Base-by-base conservation (phyloP, 2,888 invertebrate species). In the Drosophila parthenogenetica region DNA sequence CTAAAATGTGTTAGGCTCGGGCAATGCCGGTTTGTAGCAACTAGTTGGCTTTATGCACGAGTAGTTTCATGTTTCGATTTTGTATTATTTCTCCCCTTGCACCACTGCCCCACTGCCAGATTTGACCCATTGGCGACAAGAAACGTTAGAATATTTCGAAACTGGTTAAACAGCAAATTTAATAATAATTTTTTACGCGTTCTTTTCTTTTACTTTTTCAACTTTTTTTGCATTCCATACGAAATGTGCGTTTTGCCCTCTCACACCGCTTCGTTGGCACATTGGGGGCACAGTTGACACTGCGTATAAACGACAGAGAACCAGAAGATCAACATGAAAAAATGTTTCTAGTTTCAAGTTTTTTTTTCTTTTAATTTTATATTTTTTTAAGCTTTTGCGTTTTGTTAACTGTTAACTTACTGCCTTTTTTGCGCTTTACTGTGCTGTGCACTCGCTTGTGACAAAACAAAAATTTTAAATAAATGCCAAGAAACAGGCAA, bases 371-470 rank as follows among this genome's bases (percentile, higher is more conserved):
- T 35, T 35, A 2, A 10, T 67, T n/a, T n/a, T n/a, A n/a, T n/a
- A n/a, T n/a, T 57, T 54, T 51, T 63, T 40, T 17, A 43, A 50
- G 59, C 59, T 22, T 60, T 72, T 60, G 69, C 66, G 45, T 66
- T 73, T 72, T 73, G 73, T 57, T 66, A 61, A 74, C 54, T 69
- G 75, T 70, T 73, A 74, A 63, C 63, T 58, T 64, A 53, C 39
- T 64, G 45, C n/a, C 29, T 45, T 35, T 53, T 22, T 22, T 19
- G 39, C 11, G 19, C 40, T 42, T 53, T 53, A 22, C 39, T 25
- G 40, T 45, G 53, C 75, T 60, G 63, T 75, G 76, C 40, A 65
- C 58, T 65, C 49, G 55, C 43, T 49, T 74, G 70, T 71, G 51
- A 59, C 45, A 68, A 69, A 59, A 54, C 29, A 61, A 37, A 45